Evolutionary conservation across 2,797 vertebrate species (phyloP).

Genomic region (Diplodus sargus): DNA sequence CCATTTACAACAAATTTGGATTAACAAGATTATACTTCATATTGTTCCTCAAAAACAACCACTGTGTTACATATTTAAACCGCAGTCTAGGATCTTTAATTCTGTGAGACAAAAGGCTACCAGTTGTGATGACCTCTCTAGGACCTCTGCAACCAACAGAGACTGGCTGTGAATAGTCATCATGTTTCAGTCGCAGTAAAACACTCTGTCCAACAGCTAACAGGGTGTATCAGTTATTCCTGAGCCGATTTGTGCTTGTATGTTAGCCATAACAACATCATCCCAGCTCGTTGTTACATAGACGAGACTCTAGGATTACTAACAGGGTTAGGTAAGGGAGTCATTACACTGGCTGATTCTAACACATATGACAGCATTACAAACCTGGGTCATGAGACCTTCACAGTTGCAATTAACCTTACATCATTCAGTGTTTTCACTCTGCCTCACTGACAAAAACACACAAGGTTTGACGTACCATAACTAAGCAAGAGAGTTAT

Average conservation of each 20-base stretch:
- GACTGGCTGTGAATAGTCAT: neutral
- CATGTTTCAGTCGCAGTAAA: conserved; percentile 1
- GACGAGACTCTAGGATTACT: conserved; percentile 20
- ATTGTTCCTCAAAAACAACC: neutral
- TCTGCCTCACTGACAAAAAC: neutral
- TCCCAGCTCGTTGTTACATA: conserved; percentile 18
- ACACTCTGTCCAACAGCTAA: neutral
- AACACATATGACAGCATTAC: conserved; percentile 26
- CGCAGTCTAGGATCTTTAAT: neutral
- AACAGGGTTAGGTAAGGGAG: conserved; percentile 35
- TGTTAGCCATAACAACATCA: conserved; percentile 12
- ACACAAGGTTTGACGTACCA: neutral
- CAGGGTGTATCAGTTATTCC: neutral
- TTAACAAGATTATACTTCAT: neutral
- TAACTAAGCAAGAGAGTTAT: neutral
- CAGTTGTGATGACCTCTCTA: conserved; percentile 12
- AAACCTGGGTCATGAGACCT: neutral
- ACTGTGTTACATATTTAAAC: neutral
- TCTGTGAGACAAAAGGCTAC: neutral
- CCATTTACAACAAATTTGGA: neutral
- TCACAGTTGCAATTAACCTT: conserved; percentile 9
- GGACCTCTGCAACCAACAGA: conserved; percentile 4
- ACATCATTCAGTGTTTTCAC: neutral
- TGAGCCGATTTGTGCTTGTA: neutral
- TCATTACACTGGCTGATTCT: conserved; percentile 19